Conservation (phyloP, 2,888 invertebrate genomes). For the Shargacucullia verbasci region DNA sequence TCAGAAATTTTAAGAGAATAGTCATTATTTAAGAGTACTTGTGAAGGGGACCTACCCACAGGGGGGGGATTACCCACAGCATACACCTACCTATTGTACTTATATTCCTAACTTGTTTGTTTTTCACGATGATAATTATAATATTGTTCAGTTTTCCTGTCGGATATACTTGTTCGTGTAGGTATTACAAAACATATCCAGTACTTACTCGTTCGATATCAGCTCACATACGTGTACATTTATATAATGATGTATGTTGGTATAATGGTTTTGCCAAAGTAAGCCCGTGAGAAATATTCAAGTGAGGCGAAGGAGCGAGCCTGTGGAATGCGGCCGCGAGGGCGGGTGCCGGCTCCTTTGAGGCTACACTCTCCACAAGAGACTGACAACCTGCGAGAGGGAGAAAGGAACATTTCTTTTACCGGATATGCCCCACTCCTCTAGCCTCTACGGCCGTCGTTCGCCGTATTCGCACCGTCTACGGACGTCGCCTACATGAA, state of each 20-base stretch:
- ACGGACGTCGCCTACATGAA: conserved; percentile 43
- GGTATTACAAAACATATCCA: conserved; percentile 37
- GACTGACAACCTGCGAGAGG: conserved; percentile 80
- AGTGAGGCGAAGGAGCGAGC: conserved; percentile 80
- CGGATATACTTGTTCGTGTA: conserved; percentile 30
- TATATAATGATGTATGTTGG: conserved; percentile 60
- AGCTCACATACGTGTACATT: conserved; percentile 50
- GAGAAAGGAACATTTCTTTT: conserved; percentile 80
- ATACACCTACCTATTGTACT: no score
- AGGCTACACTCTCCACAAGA: conserved; percentile 79
- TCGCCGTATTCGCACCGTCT: conserved; percentile 55
- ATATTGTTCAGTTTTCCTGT: conserved; percentile 40
- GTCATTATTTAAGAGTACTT: no score
- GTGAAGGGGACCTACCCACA: no score
- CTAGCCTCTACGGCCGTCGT: conserved; percentile 52
- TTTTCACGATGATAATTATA: conserved; percentile 27
- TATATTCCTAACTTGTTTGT: conserved; percentile 14
- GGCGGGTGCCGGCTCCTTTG: conserved; percentile 88
- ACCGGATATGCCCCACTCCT: conserved; percentile 71
- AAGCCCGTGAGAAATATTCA: conserved; percentile 88
- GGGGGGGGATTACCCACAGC: no score
- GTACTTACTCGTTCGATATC: conserved; percentile 41
- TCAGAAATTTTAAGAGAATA: no score
- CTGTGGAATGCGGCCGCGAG: conserved; percentile 84
- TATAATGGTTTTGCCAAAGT: conserved; percentile 85